Conservation (phyloP, 2,797 vertebrate genomes). For the Notolabrus celidotus region DNA sequence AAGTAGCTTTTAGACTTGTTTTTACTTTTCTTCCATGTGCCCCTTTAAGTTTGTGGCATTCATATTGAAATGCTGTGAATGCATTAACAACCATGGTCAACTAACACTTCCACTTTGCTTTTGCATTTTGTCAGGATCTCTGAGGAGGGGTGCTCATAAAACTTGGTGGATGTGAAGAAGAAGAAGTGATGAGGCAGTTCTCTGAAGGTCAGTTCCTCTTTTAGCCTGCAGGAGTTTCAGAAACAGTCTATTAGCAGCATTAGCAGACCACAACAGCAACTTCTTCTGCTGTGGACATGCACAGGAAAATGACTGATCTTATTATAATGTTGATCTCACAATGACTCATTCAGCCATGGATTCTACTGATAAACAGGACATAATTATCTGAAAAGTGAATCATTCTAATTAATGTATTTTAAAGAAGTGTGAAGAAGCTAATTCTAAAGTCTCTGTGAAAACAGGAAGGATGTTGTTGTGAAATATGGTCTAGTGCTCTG, state of each 20-base stretch:
- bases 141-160: background rate
- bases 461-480: conserved; percentile 28
- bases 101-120: background rate
- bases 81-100: background rate
- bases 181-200: conserved; percentile 27
- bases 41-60: background rate
- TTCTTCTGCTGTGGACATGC: background rate
- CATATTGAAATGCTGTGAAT: too few relatives aligned
- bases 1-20: too few relatives aligned
- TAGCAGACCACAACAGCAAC: background rate
- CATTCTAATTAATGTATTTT: background rate
- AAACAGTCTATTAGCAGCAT: background rate
- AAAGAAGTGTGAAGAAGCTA: background rate
- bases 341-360: background rate
- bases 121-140: conserved; percentile 3
- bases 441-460: background rate
- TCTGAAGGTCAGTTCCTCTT: conserved; percentile 52
- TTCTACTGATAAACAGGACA: background rate
- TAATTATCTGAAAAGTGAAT: background rate
- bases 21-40: too few relatives aligned
- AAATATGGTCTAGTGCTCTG: background rate
- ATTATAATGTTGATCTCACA: background rate
- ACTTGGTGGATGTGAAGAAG: conserved; percentile 1
- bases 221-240: conserved; percentile 14
- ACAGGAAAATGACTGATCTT: background rate